Evolutionary conservation across 1,140 invertebrate genomes (phyloP), one percentile per base, ranked within the genome.

Genomic region (Scaptomyza graminum): DNA sequence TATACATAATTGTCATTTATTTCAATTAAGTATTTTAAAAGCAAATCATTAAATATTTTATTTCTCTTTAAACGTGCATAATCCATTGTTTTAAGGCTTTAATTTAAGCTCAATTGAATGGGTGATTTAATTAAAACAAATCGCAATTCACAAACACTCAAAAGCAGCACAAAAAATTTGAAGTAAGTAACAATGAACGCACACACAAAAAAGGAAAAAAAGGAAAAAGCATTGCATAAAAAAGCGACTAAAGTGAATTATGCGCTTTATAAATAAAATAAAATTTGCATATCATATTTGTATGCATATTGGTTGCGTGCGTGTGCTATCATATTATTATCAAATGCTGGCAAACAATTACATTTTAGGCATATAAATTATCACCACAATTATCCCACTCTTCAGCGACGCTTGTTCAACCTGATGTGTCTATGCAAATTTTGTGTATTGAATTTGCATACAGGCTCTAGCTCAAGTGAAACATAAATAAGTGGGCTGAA

Each of bases 351-450:
- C 55, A 66, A 81, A 70, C 74, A 85, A 85, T 85, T 84, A 77
- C 82, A 76, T 74, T 82, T 60, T 63, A 74, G 65, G 74, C 79
- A 80, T 77, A 31, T 85, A 74, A 80, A 84, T 77, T 80, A 80
- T 74, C 39, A 37, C n/a, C 41, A 56, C 25, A 55, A 55, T 59
- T 41, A 37, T 18, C 56, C 55, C 18, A 25, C 49, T 50, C 41
- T 5, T 34, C 31, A 28, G 31, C 47, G 62, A 57, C 63, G 60
- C 61, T 65, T 54, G 47, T 62, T 72, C 18, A 25, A 43, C 61
- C 67, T 54, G 47, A 64, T 72, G 52, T 74, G 61, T 70, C 81
- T 71, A 85, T 87, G 81, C 74, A 74, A 87, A 85, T 87, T 49
- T 9, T 44, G 34, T 34, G 47, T 31, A n/a, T 9, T 52, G 50